phyloP scores from a whole-genome alignment of 2,888 invertebrate species.

The Euplexia lucipara region DNA sequence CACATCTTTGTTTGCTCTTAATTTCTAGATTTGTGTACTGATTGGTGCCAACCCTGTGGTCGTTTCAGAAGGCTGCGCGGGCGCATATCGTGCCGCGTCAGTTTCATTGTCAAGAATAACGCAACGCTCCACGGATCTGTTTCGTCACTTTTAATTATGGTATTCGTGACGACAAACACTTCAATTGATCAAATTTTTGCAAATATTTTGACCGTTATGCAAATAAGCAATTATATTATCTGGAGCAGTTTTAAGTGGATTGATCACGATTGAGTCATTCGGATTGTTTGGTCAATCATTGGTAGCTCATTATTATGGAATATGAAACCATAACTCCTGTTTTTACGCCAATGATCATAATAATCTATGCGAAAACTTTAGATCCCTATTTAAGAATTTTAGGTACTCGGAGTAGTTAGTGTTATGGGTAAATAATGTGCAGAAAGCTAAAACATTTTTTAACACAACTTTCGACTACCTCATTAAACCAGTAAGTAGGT shows the following conservation, averaged over 20 bases:
- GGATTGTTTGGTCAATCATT: conserved; percentile 20
- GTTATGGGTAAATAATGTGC: no score
- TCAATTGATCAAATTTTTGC: conserved; percentile 63
- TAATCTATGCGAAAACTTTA: no score
- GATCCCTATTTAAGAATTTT: no score
- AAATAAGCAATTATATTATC: conserved; percentile 55
- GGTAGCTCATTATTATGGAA: conserved; percentile 4
- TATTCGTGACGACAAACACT: conserved; percentile 65
- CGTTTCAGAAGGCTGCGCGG: conserved; percentile 48
- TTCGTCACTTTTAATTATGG: conserved; percentile 69
- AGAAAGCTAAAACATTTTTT: no score
- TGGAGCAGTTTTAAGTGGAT: conserved; percentile 46
- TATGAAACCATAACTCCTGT: conserved; percentile 3
- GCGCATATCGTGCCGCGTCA: conserved; percentile 65
- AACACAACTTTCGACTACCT: no score
- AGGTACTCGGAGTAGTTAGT: no score
- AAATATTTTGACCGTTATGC: conserved; percentile 60
- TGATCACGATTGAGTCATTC: conserved; percentile 45
- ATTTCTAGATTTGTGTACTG: neutral
- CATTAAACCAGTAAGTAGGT: no score
- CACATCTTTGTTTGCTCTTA: neutral
- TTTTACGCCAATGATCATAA: neutral
- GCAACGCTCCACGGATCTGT: conserved; percentile 66
- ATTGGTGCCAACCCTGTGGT: conserved; percentile 41
- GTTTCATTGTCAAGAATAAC: conserved; percentile 78